A percentile compares a stretch with the other conserved stretches of the same genome.
Evolutionary conservation across 1,140 invertebrate genomes (phyloP).

Genomic region (Microplitis mediator): DNA sequence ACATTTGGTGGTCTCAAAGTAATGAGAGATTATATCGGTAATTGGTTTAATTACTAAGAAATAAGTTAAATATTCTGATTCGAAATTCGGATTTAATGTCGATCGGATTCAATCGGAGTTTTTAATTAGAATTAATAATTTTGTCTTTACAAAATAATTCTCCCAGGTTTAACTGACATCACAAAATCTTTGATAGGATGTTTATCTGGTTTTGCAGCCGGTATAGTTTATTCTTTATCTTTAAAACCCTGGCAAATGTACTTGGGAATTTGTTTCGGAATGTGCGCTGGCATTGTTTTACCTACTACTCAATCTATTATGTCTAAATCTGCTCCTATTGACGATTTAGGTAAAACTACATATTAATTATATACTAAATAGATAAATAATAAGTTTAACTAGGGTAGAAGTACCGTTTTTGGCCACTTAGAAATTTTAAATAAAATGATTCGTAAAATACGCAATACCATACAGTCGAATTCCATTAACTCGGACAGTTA

Average conservation of each 20-base stretch:
- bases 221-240: slow-evolving; percentile 58
- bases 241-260: slow-evolving; percentile 71
- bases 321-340: slow-evolving; percentile 69
- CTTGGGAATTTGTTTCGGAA: slow-evolving; percentile 59
- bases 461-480: no score
- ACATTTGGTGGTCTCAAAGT: slow-evolving; percentile 27
- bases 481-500: no score
- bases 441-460: no score
- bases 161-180: slow-evolving; percentile 39
- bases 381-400: background rate
- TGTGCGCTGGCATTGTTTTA: slow-evolving; percentile 64
- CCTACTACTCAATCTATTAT: slow-evolving; percentile 70
- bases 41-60: no score
- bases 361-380: background rate
- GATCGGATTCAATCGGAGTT: no score
- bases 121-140: no score
- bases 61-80: no score
- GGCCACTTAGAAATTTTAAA: no score
- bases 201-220: slow-evolving; percentile 29
- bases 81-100: no score
- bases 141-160: no score
- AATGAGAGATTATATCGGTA: slow-evolving; percentile 13
- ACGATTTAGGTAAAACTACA: slow-evolving; percentile 67
- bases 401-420: no score
- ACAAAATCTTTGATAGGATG: slow-evolving; percentile 30